Percentiles rank a stretch among this genome's conserved stretches.
phyloP scores from a whole-genome alignment of 2,888 invertebrate species.

The Acanthosepion esculentum region DNA sequence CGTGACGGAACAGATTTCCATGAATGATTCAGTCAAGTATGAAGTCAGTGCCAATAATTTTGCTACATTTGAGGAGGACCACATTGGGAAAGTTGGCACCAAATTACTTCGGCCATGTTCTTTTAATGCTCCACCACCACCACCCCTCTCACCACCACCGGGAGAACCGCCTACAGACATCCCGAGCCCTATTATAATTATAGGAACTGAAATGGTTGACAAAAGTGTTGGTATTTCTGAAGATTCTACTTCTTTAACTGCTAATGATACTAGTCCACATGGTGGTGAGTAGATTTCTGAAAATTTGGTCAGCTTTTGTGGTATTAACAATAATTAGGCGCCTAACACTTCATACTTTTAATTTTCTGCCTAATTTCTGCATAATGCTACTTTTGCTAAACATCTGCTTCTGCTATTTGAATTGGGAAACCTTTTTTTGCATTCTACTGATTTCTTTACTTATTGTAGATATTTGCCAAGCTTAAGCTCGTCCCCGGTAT shows the following conservation, averaged over 20 bases:
- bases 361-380: background rate
- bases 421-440: too few species aligned
- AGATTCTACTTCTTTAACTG: slow-evolving; percentile 11
- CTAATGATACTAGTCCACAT: background rate
- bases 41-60: background rate
- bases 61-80: background rate
- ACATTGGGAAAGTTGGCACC: background rate
- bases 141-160: background rate
- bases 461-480: too few species aligned
- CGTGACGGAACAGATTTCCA: background rate
- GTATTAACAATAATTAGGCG: background rate
- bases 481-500: too few species aligned
- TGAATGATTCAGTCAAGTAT: background rate
- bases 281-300: background rate
- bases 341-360: background rate
- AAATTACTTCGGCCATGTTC: slow-evolving; percentile 40
- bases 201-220: slow-evolving; percentile 43
- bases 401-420: background rate
- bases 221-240: slow-evolving; percentile 42
- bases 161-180: background rate
- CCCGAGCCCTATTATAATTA: background rate
- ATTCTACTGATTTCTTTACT: too few species aligned
- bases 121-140: slow-evolving; percentile 23
- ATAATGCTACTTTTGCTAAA: background rate
- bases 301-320: background rate